phyloP scores from a whole-genome alignment of 1,140 invertebrate genomes.

The Sitobion miscanthi region DNA sequence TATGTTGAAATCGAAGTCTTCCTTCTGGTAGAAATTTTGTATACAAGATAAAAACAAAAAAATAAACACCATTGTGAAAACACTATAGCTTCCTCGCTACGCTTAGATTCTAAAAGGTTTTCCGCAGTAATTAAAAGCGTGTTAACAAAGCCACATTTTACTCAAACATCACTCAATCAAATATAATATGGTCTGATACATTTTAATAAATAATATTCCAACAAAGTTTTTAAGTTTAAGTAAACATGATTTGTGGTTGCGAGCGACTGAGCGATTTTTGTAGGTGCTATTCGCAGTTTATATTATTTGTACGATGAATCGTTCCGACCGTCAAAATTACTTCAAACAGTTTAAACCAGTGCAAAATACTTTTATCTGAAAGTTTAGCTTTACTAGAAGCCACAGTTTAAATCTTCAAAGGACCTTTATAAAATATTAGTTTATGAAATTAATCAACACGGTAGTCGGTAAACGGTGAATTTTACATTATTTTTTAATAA shows the following conservation, averaged over 20 bases:
- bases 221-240: not conserved
- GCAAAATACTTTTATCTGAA: not conserved
- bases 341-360: not conserved
- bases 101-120: not conserved
- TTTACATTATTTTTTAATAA: not conserved
- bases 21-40: no score
- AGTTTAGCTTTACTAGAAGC: not conserved
- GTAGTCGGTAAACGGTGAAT: not conserved
- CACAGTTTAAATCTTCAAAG: slow-evolving; percentile 2
- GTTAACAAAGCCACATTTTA: not conserved
- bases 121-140: not conserved
- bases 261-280: not conserved
- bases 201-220: not conserved
- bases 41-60: no score
- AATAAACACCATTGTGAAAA: no score
- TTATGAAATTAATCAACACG: not conserved
- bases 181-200: not conserved
- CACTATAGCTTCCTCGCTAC: no score
- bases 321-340: not conserved
- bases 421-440: not conserved
- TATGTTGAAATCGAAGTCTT: no score
- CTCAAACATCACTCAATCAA: not conserved
- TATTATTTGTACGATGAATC: not conserved
- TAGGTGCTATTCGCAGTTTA: not conserved
- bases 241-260: not conserved